These are phyloP conservation scores for Rhyacophila brunnea DNA, from an alignment of 1,140 invertebrate species.

Conservation along the genomic window DNA sequence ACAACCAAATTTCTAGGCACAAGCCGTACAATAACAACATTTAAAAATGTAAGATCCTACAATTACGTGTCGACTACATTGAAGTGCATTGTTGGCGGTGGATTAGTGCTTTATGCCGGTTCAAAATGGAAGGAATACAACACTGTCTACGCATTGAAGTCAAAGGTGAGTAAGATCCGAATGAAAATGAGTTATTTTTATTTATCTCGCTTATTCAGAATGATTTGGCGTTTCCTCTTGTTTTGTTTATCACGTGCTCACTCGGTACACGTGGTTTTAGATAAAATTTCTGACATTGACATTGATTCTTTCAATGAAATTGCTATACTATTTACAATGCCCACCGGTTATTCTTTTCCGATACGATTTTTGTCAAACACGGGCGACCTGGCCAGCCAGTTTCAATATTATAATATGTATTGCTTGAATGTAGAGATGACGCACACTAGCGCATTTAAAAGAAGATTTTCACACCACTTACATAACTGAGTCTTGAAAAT, in stretches of 20 bases:
- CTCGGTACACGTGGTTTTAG: constrained; percentile 2
- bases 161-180: constrained; percentile 20
- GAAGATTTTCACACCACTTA: too few relatives aligned
- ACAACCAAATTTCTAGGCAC: constrained; percentile 19
- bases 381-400: too few relatives aligned
- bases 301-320: not conserved
- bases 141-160: constrained; percentile 19
- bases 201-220: not conserved
- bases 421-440: too few relatives aligned
- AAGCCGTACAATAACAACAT: constrained; percentile 7
- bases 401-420: too few relatives aligned
- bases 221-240: not conserved
- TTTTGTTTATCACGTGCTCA: constrained; percentile 5
- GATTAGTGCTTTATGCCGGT: constrained; percentile 12
- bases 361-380: too few relatives aligned
- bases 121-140: constrained; percentile 22
- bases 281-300: constrained; percentile 11
- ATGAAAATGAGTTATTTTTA: constrained; percentile 3
- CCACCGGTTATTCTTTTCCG: too few relatives aligned
- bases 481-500: too few relatives aligned
- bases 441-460: too few relatives aligned
- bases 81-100: constrained; percentile 15
- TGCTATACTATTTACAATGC: too few relatives aligned
- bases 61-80: constrained; percentile 12
- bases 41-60: constrained; percentile 15